A percentile compares a stretch with the other conserved stretches of the same genome.
phyloP scores from a whole-genome alignment of 2,797 vertebrate species.

The Loris lydekkerianus region DNA sequence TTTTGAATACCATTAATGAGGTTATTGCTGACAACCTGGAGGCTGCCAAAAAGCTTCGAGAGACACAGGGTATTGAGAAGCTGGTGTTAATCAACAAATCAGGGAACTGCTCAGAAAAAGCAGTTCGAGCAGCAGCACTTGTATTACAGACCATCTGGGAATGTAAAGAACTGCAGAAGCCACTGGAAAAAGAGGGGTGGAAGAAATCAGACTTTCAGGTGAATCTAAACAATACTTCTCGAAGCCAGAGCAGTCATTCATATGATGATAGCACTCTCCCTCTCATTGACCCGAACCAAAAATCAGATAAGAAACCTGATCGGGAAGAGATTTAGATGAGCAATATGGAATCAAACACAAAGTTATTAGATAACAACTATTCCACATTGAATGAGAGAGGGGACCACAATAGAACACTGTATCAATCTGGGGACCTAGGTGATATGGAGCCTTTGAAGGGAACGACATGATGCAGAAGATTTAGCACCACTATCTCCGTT shows the following conservation, averaged over 20 bases:
- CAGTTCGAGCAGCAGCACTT: conserved; percentile 95
- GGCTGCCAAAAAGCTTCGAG: conserved; percentile 95
- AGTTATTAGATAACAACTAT: too few species aligned
- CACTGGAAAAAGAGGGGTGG: conserved; percentile 98
- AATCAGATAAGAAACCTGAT: conserved; percentile 83
- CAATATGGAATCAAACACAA: too few species aligned
- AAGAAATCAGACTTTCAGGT: conserved; percentile 98
- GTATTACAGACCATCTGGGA: conserved; percentile 97
- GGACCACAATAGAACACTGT: too few species aligned
- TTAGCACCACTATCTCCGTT: too few species aligned
- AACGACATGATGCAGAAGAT: too few species aligned
- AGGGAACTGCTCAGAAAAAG: conserved; percentile 95
- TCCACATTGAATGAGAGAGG: too few species aligned
- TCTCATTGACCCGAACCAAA: conserved; percentile 94
- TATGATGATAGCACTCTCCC: conserved; percentile 98
- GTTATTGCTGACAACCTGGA: conserved; percentile 95
- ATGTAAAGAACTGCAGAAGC: conserved; percentile 95
- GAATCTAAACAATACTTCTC: conserved; percentile 91
- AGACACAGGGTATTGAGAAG: conserved; percentile 96
- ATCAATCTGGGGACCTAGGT: too few species aligned
- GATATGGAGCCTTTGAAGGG: too few species aligned
- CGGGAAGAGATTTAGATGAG: too few species aligned
- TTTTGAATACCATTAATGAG: conserved; percentile 96
- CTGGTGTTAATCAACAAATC: conserved; percentile 98
- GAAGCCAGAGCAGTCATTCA: conserved; percentile 91